Percentiles rank a stretch among this genome's conserved stretches.
Evolutionary conservation across 2,797 vertebrate species (phyloP).

Genomic region (Anguilla pacifica): DNA sequence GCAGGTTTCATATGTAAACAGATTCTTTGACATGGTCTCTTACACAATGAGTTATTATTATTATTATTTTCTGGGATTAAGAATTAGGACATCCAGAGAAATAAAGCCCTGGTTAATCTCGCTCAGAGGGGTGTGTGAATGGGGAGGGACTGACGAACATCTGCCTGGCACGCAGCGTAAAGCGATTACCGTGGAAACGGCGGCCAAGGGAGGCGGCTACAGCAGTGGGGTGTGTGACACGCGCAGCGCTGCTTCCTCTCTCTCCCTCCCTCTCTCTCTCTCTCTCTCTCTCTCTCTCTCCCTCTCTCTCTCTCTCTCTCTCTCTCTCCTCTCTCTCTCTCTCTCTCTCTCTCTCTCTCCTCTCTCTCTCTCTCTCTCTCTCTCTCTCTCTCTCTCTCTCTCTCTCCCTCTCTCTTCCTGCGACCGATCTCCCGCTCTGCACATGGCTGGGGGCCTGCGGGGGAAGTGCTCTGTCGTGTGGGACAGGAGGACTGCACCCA

Average conservation of each 20-base stretch:
- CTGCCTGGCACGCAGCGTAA: conserved; percentile 66
- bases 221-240: conserved; percentile 59
- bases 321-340: no score
- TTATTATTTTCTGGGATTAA: conserved; percentile 61
- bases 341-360: no score
- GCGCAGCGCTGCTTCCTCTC: conserved; percentile 49
- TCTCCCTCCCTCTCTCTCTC: no score
- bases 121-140: conserved; percentile 66
- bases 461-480: conserved; percentile 37
- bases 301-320: conserved; percentile 9
- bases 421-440: conserved; percentile 56
- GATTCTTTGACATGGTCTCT: neutral
- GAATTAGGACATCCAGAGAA: conserved; percentile 50
- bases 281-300: conserved; percentile 49
- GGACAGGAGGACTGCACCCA: conserved; percentile 42
- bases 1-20: neutral
- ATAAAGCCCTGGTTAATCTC: conserved; percentile 68
- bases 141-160: conserved; percentile 75
- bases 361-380: no score
- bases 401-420: conserved; percentile 55
- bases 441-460: conserved; percentile 53
- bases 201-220: conserved; percentile 62
- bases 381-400: no score
- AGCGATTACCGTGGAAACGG: conserved; percentile 75
- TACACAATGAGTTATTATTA: conserved; percentile 22